Evolutionary conservation across 2,113 vertebrate species (phyloP), one percentile per base, ranked within the genome.

Genomic region (Dissostichus mawsoni): DNA sequence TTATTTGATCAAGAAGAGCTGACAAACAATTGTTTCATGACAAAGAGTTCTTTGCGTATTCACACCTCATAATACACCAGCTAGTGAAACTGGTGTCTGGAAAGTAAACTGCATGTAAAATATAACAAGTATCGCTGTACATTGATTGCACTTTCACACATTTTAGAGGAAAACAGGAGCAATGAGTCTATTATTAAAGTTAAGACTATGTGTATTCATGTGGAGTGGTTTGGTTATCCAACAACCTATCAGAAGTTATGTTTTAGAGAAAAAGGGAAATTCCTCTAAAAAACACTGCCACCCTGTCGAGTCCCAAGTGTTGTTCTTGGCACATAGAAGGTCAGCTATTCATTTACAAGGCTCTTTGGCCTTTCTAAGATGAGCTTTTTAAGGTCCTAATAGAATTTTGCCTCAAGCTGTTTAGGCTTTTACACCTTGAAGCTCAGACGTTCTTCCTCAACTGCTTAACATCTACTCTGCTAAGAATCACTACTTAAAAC

Each of bases 291-390:
- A 79, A 11, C 81, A 57, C 80, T 36, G 53, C 53, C 69, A n/a
- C 69, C 72, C 80, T 47, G 84, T 64, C n/a, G 13, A 57, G 65
- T 76, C 72, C 81, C 81, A 63, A 66, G 55, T 84, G 89, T 83
- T 76, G 78, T 47, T 75, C 78, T 90, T 92, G 89, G 87, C 90
- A 93, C 89, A 33, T 71, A 47, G 79, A 78, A 92, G 85, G 83
- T 92, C 85, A n/a, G 84, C 61, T 90, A 76, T 78, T 92, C 78
- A 90, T 90, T 91, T 18, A 92, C 78, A 14, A 86, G 62, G n/a
- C 58, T 16, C 66, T 2, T 4, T 52, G 61, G 36, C 63, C 62
- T 66, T 58, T 78, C 18, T 14, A 25, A 62, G 74, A 14, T 47
- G 18, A 69, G 48, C 65, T 53, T 78, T 69, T 79, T 56, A 70